These are phyloP conservation scores for Macrostomum lignano DNA, from an alignment of 1,140 invertebrate species.

Conservation along the genomic window DNA sequence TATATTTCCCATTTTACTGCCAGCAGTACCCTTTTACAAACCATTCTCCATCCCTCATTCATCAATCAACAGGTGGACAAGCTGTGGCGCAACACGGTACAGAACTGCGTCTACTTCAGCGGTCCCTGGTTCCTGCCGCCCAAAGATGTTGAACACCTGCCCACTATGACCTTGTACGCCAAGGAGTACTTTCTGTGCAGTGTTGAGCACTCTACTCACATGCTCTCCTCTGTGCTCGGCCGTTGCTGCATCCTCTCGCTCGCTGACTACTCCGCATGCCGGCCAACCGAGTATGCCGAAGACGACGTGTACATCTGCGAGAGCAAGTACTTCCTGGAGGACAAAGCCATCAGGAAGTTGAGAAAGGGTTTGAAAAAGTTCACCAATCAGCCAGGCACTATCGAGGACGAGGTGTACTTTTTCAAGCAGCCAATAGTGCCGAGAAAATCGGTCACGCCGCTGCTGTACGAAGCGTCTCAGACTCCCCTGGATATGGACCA, in stretches of 20 bases:
- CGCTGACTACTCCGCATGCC: conserved; percentile 60
- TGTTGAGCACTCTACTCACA: conserved; percentile 50
- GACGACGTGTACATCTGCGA: conserved; percentile 72
- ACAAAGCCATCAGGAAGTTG: conserved; percentile 37
- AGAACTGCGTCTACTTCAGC: conserved; percentile 38
- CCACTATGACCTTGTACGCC: conserved; percentile 51
- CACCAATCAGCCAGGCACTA: conserved; percentile 3
- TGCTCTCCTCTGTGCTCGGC: conserved; percentile 57
- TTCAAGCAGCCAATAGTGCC: conserved; percentile 43
- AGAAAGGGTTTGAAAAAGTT: conserved; percentile 25
- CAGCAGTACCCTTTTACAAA: too few relatives aligned
- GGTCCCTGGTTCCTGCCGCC: conserved; percentile 71
- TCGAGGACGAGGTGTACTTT: conserved; percentile 64
- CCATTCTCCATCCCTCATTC: too few relatives aligned
- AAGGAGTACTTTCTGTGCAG: conserved; percentile 72
- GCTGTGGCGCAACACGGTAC: not conserved
- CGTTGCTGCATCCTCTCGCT: conserved; percentile 65
- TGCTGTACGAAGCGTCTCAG: too few relatives aligned
- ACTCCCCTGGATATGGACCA: too few relatives aligned
- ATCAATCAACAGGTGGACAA: too few relatives aligned
- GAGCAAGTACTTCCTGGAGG: conserved; percentile 60
- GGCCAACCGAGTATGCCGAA: conserved; percentile 70
- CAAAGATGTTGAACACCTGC: conserved; percentile 45
- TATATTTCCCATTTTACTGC: too few relatives aligned
- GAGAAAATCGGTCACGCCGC: too few relatives aligned